Evolutionary conservation across 2,113 vertebrate species (phyloP).

Genomic region (Oophaga pumilio): DNA sequence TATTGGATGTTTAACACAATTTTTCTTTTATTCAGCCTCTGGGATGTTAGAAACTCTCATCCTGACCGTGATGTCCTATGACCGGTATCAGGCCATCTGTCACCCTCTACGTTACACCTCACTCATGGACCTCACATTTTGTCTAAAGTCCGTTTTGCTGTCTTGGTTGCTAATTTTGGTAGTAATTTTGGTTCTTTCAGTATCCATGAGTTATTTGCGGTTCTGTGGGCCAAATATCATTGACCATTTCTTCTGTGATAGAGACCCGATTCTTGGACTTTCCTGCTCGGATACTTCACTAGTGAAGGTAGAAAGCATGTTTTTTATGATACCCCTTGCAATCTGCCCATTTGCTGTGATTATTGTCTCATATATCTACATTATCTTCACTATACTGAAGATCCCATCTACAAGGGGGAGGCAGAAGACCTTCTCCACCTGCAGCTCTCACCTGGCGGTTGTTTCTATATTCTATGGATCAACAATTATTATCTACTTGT

Average conservation of each 20-base stretch:
- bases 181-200: conserved; percentile 45
- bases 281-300: conserved; percentile 58
- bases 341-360: conserved; percentile 52
- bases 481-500: conserved; percentile 61
- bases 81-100: conserved; percentile 62
- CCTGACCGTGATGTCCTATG: conserved; percentile 64
- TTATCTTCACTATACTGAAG: conserved; percentile 49
- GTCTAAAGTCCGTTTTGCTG: conserved; percentile 32
- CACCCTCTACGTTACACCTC: too few relatives aligned
- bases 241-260: conserved; percentile 65
- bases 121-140: background rate
- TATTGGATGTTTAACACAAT: too few relatives aligned
- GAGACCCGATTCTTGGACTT: conserved; percentile 58
- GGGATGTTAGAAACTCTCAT: conserved; percentile 60
- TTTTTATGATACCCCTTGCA: too few relatives aligned
- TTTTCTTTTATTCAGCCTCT: conserved; percentile 62
- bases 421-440: conserved; percentile 65
- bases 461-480: background rate
- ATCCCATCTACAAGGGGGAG: conserved; percentile 42
- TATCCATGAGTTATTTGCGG: conserved; percentile 58
- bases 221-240: conserved; percentile 62
- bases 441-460: conserved; percentile 62
- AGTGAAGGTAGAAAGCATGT: too few relatives aligned
- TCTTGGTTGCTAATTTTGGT: conserved; percentile 62
- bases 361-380: conserved; percentile 53